Evolutionary conservation across 2,888 invertebrate genomes (phyloP).

Genomic region (Spialia ferax): DNA sequence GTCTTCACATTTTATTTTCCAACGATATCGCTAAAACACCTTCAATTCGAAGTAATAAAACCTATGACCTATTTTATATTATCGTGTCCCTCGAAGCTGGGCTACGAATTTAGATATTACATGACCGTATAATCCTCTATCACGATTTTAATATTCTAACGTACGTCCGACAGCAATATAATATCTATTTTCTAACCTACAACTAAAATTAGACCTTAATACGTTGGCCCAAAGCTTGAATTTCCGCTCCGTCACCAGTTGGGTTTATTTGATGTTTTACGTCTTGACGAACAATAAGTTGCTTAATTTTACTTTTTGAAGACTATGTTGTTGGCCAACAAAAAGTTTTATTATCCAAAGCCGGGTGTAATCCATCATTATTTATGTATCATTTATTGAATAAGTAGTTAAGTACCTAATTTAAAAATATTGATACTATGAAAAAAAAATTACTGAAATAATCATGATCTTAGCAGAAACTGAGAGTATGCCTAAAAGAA

Average conservation of each 20-base stretch:
- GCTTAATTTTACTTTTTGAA: conserved; percentile 34
- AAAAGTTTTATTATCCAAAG: conserved; percentile 20
- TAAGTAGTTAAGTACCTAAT: no score
- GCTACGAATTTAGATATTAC: conserved; percentile 8
- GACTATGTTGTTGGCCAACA: conserved; percentile 27
- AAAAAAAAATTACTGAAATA: background rate
- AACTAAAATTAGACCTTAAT: conserved; percentile 17
- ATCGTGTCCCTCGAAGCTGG: conserved; percentile 11
- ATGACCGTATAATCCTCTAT: conserved; percentile 6
- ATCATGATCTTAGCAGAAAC: background rate
- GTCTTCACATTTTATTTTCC: background rate
- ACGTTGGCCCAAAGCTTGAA: background rate
- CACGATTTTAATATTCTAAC: conserved; percentile 26
- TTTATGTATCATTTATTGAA: background rate
- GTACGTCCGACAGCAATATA: conserved; percentile 5
- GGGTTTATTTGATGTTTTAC: conserved; percentile 28
- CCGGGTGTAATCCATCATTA: conserved; percentile 5
- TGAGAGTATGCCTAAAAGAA: background rate
- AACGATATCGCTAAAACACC: conserved; percentile 1
- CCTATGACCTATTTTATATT: conserved; percentile 17
- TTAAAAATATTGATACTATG: no score
- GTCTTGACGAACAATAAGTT: conserved; percentile 32
- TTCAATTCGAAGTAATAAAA: conserved; percentile 24
- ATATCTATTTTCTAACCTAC: conserved; percentile 7
- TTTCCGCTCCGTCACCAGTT: background rate